Conservation (phyloP, 2,797 vertebrate genomes). For the Huso huso region DNA sequence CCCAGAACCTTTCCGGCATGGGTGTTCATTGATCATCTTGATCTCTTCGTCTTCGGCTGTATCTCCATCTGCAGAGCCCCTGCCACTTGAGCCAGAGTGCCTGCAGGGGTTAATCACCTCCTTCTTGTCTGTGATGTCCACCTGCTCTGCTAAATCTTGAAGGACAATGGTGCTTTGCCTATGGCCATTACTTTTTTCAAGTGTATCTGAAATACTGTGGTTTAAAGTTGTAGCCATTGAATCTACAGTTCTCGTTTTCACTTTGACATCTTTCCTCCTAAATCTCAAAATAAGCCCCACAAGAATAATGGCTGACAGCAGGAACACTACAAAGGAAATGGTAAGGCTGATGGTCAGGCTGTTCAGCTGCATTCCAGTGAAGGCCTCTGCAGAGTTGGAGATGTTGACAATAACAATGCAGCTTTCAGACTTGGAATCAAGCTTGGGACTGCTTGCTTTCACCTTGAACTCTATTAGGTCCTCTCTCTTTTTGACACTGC, state of each 20-base stretch:
- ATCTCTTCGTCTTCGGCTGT: conserved; percentile 86
- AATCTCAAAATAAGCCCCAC: conserved; percentile 58
- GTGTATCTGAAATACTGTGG: conserved; percentile 28
- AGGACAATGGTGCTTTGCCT: conserved; percentile 33
- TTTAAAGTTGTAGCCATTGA: conserved; percentile 42
- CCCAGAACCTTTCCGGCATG: conserved; percentile 48
- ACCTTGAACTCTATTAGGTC: conserved; percentile 62
- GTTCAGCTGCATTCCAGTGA: conserved; percentile 36
- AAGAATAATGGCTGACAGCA: conserved; percentile 61
- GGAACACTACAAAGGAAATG: conserved; percentile 56
- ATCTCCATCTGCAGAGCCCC: conserved; percentile 75
- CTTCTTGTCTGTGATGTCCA: conserved; percentile 43
- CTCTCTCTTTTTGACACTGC: conserved; percentile 30
- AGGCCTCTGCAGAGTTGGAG: conserved; percentile 58
- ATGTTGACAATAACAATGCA: conserved; percentile 75
- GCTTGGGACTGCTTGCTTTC: conserved; percentile 70
- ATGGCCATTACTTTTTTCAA: conserved; percentile 23
- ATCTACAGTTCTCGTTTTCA: conserved; percentile 43
- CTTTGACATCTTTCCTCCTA: conserved; percentile 52
- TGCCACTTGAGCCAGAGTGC: conserved; percentile 68
- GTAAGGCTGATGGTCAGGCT: conserved; percentile 62
- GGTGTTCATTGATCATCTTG: conserved; percentile 72
- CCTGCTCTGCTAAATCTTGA: conserved; percentile 41
- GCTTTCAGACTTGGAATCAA: conserved; percentile 62
- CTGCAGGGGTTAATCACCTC: conserved; percentile 42